Evolutionary conservation across 2,888 invertebrate genomes (phyloP), one percentile per base, ranked within the genome.

Genomic region (Embidobia sp.): DNA sequence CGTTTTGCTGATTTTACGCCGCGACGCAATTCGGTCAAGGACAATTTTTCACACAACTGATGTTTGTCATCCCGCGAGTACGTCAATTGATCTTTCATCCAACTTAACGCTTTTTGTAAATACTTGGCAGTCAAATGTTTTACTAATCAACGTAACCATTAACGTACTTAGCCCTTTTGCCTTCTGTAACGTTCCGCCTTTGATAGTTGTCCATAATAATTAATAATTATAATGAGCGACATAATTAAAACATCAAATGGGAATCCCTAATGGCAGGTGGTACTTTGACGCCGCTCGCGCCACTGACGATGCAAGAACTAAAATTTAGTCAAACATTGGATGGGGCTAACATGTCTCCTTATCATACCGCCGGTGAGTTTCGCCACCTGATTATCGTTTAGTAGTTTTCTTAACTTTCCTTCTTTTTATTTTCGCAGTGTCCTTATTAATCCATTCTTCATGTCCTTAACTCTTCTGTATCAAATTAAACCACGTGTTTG

Each of bases 221-320:
- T 77, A 76, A 80, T 79, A 53, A 80, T 63, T 79, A 76, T n/a
- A 11, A 46, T 42, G 77, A 79, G 78, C 77, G 80, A 81, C 55
- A 63, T 85, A 85, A 84, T 83, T 79, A 46, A 22, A 67, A 37
- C 80, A 84, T 42, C 78, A 80, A 80, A 74, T 85, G 85, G 85
- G 86, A 84, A 83, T 86, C 82, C 83, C 83, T 80, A 83, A 85
- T 83, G 91, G 92, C 92, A 90, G 90, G 92, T 90, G 92, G 92
- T 89, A 92, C 94, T 80, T 90, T 94, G 90, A 93, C 94, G 84
- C 94, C 94, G 82, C 90, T 94, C 89, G 93, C 94, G 82, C 94
- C 94, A 82, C 93, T 94, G 89, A 93, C 92, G 89, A 93, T 94
- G 93, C 94, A 94, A 91, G 94, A 94, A 90, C 92, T 94, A 91